Evolutionary conservation across 2,888 invertebrate species (phyloP).

Genomic region (Plebejus argus): DNA sequence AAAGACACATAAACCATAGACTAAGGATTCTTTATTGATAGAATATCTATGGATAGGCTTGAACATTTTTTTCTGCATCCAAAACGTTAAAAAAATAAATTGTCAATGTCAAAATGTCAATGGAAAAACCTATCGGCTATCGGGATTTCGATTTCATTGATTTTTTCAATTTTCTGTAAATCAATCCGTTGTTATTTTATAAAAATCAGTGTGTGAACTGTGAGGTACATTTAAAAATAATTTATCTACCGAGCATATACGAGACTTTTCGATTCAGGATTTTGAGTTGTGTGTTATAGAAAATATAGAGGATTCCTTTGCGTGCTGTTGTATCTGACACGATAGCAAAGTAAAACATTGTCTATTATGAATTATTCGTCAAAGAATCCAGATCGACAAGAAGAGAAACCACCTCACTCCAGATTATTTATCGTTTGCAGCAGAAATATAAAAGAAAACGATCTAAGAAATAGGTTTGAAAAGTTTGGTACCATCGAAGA

Average conservation of each 20-base stretch:
- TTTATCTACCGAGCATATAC: not conserved
- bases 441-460: conserved; percentile 85
- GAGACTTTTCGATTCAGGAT: not conserved
- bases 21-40: no score
- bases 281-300: not conserved
- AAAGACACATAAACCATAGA: no score
- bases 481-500: conserved; percentile 92
- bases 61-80: no score
- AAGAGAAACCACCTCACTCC: conserved; percentile 90
- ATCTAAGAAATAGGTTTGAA: conserved; percentile 88
- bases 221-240: not conserved
- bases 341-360: conserved; percentile 17
- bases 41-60: no score
- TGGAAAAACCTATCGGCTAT: no score
- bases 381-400: conserved; percentile 57
- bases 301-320: not conserved
- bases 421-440: conserved; percentile 94
- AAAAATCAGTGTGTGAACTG: not conserved
- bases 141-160: no score
- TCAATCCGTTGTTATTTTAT: not conserved
- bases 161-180: not conserved
- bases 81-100: no score
- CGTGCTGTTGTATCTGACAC: not conserved
- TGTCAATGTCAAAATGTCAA: no score
- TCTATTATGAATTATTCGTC: conserved; percentile 19